Evolutionary conservation across 1,140 invertebrate species (phyloP).

Genomic region (Caenorhabditis briggsae): DNA sequence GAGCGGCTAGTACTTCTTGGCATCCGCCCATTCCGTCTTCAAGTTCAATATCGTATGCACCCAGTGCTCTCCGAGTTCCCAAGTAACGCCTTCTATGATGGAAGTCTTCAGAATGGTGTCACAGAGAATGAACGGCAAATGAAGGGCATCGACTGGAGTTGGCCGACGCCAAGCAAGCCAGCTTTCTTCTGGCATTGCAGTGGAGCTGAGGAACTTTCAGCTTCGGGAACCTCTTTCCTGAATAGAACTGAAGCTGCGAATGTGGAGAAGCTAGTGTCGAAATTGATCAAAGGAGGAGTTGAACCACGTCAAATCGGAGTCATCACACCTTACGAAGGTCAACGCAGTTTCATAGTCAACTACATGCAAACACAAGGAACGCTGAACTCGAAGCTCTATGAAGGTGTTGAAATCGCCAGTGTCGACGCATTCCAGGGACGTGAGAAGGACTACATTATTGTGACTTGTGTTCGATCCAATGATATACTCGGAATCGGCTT

Average conservation of each 20-base stretch:
- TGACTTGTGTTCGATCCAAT: conserved; percentile 90
- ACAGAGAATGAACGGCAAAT: conserved; percentile 91
- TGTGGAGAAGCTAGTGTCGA: conserved; percentile 91
- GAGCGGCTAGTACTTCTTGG: conserved; percentile 95
- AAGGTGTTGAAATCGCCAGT: conserved; percentile 98
- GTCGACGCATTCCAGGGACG: conserved; percentile 93
- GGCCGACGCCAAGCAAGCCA: conserved; percentile 94
- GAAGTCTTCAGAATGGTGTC: conserved; percentile 96
- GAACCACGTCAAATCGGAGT: conserved; percentile 99
- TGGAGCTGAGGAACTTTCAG: conserved; percentile 98
- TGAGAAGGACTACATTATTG: conserved; percentile 97
- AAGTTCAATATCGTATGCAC: conserved; percentile 96
- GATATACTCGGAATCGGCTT: conserved; percentile 94
- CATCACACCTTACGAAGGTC: conserved; percentile 97
- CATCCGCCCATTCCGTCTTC: conserved; percentile 90
- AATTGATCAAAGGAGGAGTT: conserved; percentile 79
- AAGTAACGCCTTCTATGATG: conserved; percentile 99
- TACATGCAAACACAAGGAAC: conserved; percentile 98
- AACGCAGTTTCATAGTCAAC: conserved; percentile 95
- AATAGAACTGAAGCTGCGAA: conserved; percentile 98
- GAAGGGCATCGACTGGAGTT: conserved; percentile 94
- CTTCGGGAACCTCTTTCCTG: conserved; percentile 96
- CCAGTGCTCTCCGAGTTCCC: conserved; percentile 96
- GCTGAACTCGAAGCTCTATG: conserved; percentile 94
- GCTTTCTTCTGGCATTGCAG: conserved; percentile 98